These are phyloP conservation scores for Chrosomus eos DNA, from an alignment of 2,797 vertebrate genomes.

Conservation along the genomic window DNA sequence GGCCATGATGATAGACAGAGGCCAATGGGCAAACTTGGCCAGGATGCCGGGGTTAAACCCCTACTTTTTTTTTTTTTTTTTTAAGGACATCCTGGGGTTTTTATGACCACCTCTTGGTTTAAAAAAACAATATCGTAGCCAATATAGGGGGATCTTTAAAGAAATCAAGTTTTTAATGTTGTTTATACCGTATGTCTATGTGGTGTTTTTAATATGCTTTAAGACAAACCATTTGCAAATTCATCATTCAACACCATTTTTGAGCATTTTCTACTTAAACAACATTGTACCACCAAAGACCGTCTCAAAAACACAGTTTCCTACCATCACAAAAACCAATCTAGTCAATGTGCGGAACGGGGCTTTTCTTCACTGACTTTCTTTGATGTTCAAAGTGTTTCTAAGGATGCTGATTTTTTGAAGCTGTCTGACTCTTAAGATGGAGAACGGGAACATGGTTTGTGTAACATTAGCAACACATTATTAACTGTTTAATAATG, in stretches of 20 bases:
- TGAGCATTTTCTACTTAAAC: not conserved
- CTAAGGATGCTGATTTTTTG: no score
- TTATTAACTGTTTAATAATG: not conserved
- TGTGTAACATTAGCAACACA: not conserved
- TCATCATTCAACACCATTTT: not conserved
- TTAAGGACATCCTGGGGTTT: no score
- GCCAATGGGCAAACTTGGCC: no score
- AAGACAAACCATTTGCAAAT: not conserved
- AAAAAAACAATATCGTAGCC: not conserved
- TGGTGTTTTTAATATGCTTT: no score
- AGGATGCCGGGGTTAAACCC: no score
- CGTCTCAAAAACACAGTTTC: fast-evolving
- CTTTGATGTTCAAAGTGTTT: no score
- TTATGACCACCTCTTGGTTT: no score
- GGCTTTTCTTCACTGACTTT: not conserved
- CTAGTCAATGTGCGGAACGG: no score
- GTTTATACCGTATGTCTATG: not conserved
- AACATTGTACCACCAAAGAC: not conserved
- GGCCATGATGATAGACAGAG: no score
- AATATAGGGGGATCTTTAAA: not conserved
- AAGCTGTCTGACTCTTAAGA: no score
- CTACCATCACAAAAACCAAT: not conserved
- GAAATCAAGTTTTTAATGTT: not conserved
- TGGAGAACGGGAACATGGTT: not conserved
- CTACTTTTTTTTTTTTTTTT: no score